Base-by-base conservation (phyloP, 2,888 invertebrate genomes). In the Brenthis daphne region DNA sequence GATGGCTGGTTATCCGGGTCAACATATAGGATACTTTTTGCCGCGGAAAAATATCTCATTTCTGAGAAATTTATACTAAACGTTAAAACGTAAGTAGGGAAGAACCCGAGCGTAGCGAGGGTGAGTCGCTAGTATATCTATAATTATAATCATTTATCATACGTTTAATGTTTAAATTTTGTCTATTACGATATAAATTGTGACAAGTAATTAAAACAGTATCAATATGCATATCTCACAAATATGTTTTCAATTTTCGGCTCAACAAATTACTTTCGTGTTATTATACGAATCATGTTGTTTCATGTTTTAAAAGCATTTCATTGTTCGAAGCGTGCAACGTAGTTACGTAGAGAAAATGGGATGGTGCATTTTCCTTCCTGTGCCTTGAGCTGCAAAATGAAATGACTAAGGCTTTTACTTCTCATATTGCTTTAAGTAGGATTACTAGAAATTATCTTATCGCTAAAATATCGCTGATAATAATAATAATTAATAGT, bases 251-350 rank as follows among this genome's bases (percentile, higher is more conserved):
- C 43, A 63, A 67, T 63, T 63, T 63, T 57, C 37, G 53, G 53
- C 20, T 51, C 16, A 74, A 75, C 78, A 80, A 85, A 83, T 85
- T 84, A 84, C 79, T 80, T 84, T 83, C 82, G 83, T 83, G 80
- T 64, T 74, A 70, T 69, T 83, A 82, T 85, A 85, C 79, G 81
- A 84, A 87, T 87, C 85, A 86, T 83, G 85, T 85, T 85, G 85
- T 86, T 86, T 83, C 85, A 82, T 87, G 85, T 89, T 90, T 90
- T 90, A 90, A 91, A 90, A 91, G 90, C 91, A 85, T 90, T 91
- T 88, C 89, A 89, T 90, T 90, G 91, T 91, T 88, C 87, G 83
- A 85, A 85, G 82, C 84, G 84, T 84, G 85, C 85, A 85, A 86
- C 78, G 85, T 85, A 84, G 87, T 88, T 88, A 88, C 84, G 86